Evolutionary conservation across 1,140 invertebrate species (phyloP), one percentile per base, ranked within the genome.

Genomic region (Chionoecetes opilio): DNA sequence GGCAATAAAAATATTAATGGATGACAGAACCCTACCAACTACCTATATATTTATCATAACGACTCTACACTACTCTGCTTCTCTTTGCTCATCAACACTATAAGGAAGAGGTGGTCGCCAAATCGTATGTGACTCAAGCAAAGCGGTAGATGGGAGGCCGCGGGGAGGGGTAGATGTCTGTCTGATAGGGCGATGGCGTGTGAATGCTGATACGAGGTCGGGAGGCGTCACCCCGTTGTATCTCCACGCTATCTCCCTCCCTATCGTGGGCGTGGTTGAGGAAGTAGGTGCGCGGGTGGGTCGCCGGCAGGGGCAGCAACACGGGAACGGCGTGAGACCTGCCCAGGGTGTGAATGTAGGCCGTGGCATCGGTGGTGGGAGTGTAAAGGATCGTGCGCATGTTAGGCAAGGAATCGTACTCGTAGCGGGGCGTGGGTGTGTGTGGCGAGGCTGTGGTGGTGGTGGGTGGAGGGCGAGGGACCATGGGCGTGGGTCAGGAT

Each of bases 131-230:
- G 38, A 41, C 34, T 29, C n/a, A 38, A 0, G 29, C 17, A 5
- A 46, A 11, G 21, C 34, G 82, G 11, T 31, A 85, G 35, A 41
- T 6, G 6, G 82, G 41, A 21, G 93, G 86, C 63, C 90, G 26
- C n/a, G 86, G 93, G 35, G 93, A 37, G 17, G 93, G 93, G 53
- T 94, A 94, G 32, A 94, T 94, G 21, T 94, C 93, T 0, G 93
- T 41, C 86, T 94, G 85, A 86, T 94, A 86, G 2, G 93, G 93
- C 41, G 41, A 86, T 3, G 93, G 93, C 31, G 89, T 53, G 14
- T 82, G 87, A 26, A 94, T 46, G 3, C 38, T 89, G 21, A 94
- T 46, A 8, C 93, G 53, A 11, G 85, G 85, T 3, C 93, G 29
- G 0, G 26, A 87, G 21, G 6, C 86, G n/a, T 94, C 93, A 0